A percentile compares a stretch with the other conserved stretches of the same genome.
Conservation (phyloP, 2,797 vertebrate genomes). For the Calcarius lapponicus region DNA sequence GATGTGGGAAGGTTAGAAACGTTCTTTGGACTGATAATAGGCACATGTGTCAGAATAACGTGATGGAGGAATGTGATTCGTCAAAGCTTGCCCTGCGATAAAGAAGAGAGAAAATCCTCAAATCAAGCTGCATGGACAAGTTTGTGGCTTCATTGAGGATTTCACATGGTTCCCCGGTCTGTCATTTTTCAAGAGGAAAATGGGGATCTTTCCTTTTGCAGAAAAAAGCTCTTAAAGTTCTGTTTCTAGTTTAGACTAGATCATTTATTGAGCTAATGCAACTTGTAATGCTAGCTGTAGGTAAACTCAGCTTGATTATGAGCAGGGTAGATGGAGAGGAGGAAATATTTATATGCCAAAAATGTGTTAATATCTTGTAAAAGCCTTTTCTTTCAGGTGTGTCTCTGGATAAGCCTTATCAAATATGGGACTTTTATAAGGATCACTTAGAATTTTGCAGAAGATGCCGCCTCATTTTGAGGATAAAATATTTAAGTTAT, state of each 20-base stretch:
- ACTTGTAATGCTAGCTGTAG: constrained; percentile 69
- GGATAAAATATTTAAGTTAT: constrained; percentile 89
- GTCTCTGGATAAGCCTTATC: constrained; percentile 88
- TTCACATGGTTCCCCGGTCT: constrained; percentile 81
- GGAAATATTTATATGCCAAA: constrained; percentile 79
- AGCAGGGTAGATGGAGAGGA: constrained; percentile 78
- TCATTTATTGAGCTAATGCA: constrained; percentile 66
- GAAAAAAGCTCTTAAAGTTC: constrained; percentile 70
- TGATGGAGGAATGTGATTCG: constrained; percentile 86
- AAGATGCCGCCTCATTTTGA: constrained; percentile 90
- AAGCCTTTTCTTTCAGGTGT: constrained; percentile 95
- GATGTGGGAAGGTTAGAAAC: constrained; percentile 99
- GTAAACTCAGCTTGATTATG: constrained; percentile 74
- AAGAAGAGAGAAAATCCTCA: constrained; percentile 89
- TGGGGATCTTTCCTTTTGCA: constrained; percentile 79
- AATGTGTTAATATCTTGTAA: constrained; percentile 89
- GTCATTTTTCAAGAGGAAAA: constrained; percentile 82
- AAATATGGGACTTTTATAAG: constrained; percentile 90
- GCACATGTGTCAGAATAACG: constrained; percentile 87
- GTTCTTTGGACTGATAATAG: constrained; percentile 94
- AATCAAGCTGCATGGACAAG: constrained; percentile 88
- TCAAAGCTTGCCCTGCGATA: constrained; percentile 82
- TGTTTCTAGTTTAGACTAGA: constrained; percentile 75
- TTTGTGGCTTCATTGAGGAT: constrained; percentile 90
- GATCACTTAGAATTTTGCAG: constrained; percentile 90